phyloP scores from a whole-genome alignment of 2,113 vertebrate species.

The Halichoeres trimaculatus region DNA sequence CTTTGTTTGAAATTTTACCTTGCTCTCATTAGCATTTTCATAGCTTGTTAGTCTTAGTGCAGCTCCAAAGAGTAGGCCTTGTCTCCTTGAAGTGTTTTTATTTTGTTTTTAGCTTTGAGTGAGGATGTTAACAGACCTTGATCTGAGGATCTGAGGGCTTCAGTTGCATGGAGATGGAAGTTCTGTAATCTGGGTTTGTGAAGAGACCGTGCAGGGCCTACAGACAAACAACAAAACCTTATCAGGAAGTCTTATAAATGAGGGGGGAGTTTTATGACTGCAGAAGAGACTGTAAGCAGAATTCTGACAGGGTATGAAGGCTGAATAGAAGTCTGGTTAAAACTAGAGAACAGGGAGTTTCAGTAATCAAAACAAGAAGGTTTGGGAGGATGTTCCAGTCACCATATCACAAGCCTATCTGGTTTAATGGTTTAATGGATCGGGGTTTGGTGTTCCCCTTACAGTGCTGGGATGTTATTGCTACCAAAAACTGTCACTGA shows the following conservation, averaged over 20 bases:
- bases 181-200: not conserved
- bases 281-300: not conserved
- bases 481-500: no score
- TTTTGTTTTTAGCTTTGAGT: not conserved
- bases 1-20: no score
- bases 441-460: no score
- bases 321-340: not conserved
- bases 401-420: no score
- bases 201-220: not conserved
- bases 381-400: no score
- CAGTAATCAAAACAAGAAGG: not conserved
- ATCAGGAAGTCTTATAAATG: not conserved
- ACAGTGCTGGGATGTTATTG: no score
- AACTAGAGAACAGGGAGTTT: not conserved
- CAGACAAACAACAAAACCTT: not conserved
- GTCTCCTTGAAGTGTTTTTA: not conserved
- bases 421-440: no score
- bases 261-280: not conserved
- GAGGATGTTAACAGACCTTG: not conserved
- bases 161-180: not conserved
- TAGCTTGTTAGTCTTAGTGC: not conserved
- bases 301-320: not conserved
- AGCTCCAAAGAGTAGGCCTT: not conserved
- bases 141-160: not conserved
- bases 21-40: no score